Conservation (phyloP, 2,888 invertebrate genomes). For the Deilephila elpenor region DNA sequence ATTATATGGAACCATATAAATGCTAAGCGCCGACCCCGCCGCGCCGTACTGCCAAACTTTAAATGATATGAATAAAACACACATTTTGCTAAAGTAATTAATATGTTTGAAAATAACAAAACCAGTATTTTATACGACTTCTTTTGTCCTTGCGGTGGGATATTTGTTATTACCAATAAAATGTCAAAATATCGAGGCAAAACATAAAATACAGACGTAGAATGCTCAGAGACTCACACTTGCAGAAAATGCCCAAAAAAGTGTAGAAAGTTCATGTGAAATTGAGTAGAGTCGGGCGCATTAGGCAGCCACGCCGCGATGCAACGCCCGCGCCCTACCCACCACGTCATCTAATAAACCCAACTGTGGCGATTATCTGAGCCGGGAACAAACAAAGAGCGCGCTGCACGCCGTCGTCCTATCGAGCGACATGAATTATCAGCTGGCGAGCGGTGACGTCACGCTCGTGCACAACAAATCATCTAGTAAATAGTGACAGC, state of each 20-base stretch:
- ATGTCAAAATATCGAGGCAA: slow-evolving; percentile 18
- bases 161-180: slow-evolving; percentile 5
- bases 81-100: slow-evolving; percentile 2
- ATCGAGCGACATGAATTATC: slow-evolving; percentile 12
- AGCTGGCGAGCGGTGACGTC: slow-evolving; percentile 35
- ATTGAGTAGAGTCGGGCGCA: too few relatives aligned
- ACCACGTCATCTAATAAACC: too few relatives aligned
- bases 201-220: neutral
- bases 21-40: neutral
- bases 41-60: neutral
- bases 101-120: slow-evolving; percentile 13
- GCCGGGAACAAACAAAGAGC: neutral
- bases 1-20: neutral
- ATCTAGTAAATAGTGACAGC: slow-evolving; percentile 27
- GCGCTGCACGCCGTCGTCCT: neutral
- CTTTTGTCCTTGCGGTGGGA: slow-evolving; percentile 7
- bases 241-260: too few relatives aligned
- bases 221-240: neutral
- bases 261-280: neutral
- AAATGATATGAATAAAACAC: slow-evolving; percentile 16
- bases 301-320: too few relatives aligned
- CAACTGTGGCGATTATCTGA: neutral
- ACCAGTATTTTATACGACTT: slow-evolving; percentile 20
- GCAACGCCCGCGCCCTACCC: too few relatives aligned
- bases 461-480: slow-evolving; percentile 30